These are phyloP conservation scores for Neostethus bicornis DNA, from an alignment of 2,797 vertebrate genomes.

Conservation along the genomic window DNA sequence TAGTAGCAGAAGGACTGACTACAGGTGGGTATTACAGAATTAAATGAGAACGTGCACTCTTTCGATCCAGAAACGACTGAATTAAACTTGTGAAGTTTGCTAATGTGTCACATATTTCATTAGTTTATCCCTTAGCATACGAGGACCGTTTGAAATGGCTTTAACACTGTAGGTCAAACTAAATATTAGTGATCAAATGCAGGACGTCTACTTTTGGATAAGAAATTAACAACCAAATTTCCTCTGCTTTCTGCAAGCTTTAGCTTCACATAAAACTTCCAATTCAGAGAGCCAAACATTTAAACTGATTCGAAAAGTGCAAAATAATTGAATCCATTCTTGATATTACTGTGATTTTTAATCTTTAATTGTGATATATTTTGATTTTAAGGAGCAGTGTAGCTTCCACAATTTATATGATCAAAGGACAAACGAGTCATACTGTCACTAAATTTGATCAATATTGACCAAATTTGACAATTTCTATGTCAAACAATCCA, in stretches of 20 bases:
- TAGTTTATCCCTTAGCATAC: constrained; percentile 2
- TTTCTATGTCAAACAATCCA: not conserved
- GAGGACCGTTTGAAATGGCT: not conserved
- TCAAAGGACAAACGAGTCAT: not conserved
- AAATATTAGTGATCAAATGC: not conserved
- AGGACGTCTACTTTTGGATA: no score
- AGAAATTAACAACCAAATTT: no score
- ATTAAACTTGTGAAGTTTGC: not conserved
- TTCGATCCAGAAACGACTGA: not conserved
- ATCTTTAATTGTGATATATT: no score
- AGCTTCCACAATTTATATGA: not conserved
- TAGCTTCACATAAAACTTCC: no score
- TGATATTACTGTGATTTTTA: no score
- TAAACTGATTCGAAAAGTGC: no score
- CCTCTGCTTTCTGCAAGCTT: no score
- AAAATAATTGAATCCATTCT: no score
- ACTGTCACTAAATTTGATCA: not conserved
- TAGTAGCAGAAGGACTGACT: constrained; percentile 21
- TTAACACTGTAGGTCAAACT: not conserved
- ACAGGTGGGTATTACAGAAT: constrained; percentile 18
- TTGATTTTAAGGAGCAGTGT: no score
- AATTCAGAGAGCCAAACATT: no score
- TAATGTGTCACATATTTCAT: not conserved
- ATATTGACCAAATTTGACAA: not conserved
- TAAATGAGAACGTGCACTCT: constrained; percentile 4